These are phyloP conservation scores for Catharus bicknelli DNA, from an alignment of 2,113 vertebrate genomes.

Conservation along the genomic window DNA sequence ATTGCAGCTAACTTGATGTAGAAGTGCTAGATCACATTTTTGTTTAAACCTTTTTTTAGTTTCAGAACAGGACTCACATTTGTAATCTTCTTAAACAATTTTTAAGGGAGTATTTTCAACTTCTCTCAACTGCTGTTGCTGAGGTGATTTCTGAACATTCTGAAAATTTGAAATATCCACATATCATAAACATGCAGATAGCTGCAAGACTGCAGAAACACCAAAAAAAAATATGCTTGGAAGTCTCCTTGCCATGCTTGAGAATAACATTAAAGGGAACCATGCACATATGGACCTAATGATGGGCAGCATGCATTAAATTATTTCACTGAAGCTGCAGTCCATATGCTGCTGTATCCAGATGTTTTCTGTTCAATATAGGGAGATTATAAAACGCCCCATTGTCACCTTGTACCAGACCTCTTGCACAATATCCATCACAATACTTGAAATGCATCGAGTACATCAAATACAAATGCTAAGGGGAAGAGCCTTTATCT, in stretches of 20 bases:
- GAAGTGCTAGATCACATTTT: neutral
- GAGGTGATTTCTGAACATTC: neutral
- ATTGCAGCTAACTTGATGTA: neutral
- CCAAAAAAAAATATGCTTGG: neutral
- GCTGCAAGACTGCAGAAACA: neutral
- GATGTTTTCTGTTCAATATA: neutral
- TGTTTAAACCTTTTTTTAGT: neutral
- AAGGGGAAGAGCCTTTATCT: neutral
- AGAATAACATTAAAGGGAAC: neutral
- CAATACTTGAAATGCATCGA: neutral
- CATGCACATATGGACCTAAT: neutral
- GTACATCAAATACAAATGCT: neutral
- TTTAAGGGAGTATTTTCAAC: neutral
- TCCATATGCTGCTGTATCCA: neutral
- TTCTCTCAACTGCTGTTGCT: neutral
- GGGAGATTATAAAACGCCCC: neutral
- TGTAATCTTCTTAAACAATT: neutral
- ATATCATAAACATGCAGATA: neutral
- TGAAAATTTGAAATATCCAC: neutral
- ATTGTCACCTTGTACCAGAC: neutral
- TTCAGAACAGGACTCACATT: neutral
- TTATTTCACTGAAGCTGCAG: neutral
- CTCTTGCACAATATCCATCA: accelerated
- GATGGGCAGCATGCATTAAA: neutral
- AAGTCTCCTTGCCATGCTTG: neutral